A percentile compares a stretch with the other conserved stretches of the same genome.
Conservation (phyloP, 2,888 invertebrate species). For the Sphaeridia pumilis region DNA sequence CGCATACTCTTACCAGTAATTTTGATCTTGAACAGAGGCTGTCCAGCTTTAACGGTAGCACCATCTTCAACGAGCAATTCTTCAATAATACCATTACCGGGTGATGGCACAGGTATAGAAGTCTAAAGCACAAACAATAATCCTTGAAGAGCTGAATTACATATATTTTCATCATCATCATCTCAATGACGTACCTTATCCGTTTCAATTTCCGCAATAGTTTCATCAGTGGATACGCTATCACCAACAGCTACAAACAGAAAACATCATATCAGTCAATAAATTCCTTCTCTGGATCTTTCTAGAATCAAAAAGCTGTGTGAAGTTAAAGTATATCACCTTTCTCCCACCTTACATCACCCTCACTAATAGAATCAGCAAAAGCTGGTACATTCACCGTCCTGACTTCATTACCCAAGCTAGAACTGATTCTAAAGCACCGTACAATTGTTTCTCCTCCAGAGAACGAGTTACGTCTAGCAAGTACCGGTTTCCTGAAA, state of each 20-base stretch:
- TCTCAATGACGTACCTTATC: too few relatives aligned
- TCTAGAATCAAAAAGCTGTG: neutral
- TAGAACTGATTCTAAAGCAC: constrained; percentile 21
- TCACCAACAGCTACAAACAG: constrained; percentile 70
- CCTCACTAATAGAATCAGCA: constrained; percentile 92
- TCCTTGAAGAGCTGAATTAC: too few relatives aligned
- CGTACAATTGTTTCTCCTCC: constrained; percentile 12
- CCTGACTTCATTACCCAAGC: constrained; percentile 42
- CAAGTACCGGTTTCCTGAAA: constrained; percentile 5
- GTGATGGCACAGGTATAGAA: constrained; percentile 64
- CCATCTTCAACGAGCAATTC: constrained; percentile 83
- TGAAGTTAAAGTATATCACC: constrained; percentile 39
- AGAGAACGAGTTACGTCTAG: constrained; percentile 13
- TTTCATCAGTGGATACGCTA: constrained; percentile 77
- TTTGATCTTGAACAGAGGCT: constrained; percentile 60
- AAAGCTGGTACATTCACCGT: constrained; percentile 80
- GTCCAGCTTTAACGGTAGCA: constrained; percentile 78
- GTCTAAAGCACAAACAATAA: constrained; percentile 47
- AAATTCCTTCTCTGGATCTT: neutral
- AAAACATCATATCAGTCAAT: too few relatives aligned
- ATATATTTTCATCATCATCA: too few relatives aligned
- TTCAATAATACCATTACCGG: constrained; percentile 74
- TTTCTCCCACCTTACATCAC: constrained; percentile 78
- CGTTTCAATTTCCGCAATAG: constrained; percentile 94
- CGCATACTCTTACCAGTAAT: constrained; percentile 51